Evolutionary conservation across 35 echinoderm and acorn worm genomes (phyloP).

Genomic region (Amphiura filiformis): DNA sequence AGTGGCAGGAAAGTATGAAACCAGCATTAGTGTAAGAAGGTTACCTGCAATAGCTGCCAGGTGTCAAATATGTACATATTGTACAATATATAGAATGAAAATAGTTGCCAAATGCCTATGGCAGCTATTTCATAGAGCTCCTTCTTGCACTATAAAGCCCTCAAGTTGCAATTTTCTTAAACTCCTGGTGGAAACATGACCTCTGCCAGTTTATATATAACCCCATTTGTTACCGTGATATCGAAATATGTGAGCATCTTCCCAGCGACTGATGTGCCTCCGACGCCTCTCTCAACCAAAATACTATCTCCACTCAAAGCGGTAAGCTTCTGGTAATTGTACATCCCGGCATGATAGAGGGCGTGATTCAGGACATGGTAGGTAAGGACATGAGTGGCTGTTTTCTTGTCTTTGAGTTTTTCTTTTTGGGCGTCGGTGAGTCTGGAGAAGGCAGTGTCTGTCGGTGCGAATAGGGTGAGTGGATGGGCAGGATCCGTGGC

Average conservation of each 20-base stretch:
- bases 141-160: no score
- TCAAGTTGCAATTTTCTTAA: no score
- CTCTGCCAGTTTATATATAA: slow-evolving; percentile 45
- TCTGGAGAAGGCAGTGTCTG: no score
- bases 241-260: slow-evolving; percentile 7
- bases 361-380: slow-evolving; percentile 36
- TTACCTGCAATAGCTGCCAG: no score
- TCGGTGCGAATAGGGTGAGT: no score
- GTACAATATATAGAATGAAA: no score
- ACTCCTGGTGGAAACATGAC: slow-evolving; percentile 43
- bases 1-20: no score
- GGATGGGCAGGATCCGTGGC: no score
- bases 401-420: slow-evolving; percentile 43
- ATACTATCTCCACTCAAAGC: slow-evolving; percentile 20
- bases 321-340: neutral
- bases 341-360: slow-evolving; percentile 43
- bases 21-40: no score
- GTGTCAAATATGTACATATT: no score
- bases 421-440: slow-evolving; percentile 15
- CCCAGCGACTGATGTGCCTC: slow-evolving; percentile 3
- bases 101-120: no score
- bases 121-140: no score
- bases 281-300: slow-evolving; percentile 16
- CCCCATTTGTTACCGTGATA: slow-evolving; percentile 54
- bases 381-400: slow-evolving; percentile 13